These are phyloP conservation scores for Deroplatys truncata DNA, from an alignment of 2,888 invertebrate species.

Conservation along the genomic window DNA sequence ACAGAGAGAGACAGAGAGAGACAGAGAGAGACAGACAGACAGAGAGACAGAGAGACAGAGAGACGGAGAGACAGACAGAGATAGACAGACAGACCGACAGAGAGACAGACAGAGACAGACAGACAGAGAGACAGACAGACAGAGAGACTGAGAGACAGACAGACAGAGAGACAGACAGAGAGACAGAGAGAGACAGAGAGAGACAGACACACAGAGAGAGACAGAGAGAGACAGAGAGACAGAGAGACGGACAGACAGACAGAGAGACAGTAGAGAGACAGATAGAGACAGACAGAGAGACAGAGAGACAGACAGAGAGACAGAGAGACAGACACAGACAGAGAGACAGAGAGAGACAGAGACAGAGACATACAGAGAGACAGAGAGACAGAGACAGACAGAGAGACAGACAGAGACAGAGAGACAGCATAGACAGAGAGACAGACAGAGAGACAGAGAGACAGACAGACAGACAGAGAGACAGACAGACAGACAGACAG, in stretches of 20 bases:
- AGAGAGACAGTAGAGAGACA: no score
- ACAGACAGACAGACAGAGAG: no score
- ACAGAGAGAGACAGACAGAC: no score
- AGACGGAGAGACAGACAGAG: no score
- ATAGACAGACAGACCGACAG: no score
- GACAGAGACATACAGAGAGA: no score
- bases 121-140: not conserved
- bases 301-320: not conserved
- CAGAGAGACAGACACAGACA: not conserved
- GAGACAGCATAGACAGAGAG: not conserved
- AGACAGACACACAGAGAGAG: constrained; percentile 4
- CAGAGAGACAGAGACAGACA: not conserved
- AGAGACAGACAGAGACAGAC: not conserved
- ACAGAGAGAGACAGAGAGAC: not conserved
- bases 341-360: not conserved
- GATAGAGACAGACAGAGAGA: no score
- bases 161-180: constrained; percentile 19
- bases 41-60: no score
- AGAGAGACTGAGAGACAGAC: constrained; percentile 20
- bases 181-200: not conserved
- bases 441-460: not conserved
- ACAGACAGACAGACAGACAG: no score
- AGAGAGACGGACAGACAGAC: no score
- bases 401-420: not conserved
- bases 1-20: no score